Evolutionary conservation across 2,113 vertebrate genomes (phyloP).

Genomic region (Carassius carassius): DNA sequence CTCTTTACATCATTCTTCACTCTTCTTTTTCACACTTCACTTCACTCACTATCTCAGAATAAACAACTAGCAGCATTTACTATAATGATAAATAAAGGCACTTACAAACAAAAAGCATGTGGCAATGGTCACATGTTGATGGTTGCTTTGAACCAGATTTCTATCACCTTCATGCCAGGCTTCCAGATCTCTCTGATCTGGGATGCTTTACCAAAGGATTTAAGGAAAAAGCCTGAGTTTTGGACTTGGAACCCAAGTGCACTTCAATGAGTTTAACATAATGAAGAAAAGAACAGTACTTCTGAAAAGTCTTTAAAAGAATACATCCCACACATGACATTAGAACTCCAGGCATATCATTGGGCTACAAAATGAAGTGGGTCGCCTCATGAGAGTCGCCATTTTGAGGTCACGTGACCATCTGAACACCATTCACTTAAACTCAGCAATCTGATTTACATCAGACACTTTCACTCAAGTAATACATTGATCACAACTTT

Average conservation of each 20-base stretch:
- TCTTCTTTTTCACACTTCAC: no score
- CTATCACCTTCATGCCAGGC: not conserved
- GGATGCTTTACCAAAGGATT: constrained; percentile 13
- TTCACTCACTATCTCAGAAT: not conserved
- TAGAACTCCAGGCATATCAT: not conserved
- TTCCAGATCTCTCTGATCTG: not conserved
- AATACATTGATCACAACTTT: no score
- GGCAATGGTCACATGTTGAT: not conserved
- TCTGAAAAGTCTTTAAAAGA: not conserved
- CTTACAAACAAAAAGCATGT: not conserved
- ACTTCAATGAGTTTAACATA: not conserved
- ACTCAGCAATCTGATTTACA: no score
- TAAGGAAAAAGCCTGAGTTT: not conserved
- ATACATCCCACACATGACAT: not conserved
- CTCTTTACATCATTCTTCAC: no score
- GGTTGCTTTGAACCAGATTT: not conserved
- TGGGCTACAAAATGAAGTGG: not conserved
- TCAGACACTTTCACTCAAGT: no score
- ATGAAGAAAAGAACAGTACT: not conserved
- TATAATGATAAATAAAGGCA: not conserved
- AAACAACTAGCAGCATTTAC: not conserved
- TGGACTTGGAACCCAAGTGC: not conserved
- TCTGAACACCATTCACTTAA: not conserved
- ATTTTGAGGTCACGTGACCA: not conserved
- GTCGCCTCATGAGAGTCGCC: not conserved